These are phyloP conservation scores for Apteryx mantelli DNA, from an alignment of 2,113 vertebrate genomes.

Conservation along the genomic window DNA sequence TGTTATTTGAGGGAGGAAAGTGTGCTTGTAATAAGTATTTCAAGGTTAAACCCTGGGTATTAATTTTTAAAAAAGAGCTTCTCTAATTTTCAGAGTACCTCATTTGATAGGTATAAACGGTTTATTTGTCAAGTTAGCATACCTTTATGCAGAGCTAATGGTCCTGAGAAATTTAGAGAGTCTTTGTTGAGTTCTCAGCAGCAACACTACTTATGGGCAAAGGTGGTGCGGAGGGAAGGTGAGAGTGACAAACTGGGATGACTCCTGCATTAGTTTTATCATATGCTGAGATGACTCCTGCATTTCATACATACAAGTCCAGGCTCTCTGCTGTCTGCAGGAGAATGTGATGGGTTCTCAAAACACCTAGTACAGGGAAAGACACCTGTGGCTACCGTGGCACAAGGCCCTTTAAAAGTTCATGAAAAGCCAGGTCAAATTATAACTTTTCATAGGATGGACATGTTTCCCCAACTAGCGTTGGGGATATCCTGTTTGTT, in stretches of 20 bases:
- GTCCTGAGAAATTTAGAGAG: neutral
- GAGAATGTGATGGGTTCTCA: neutral
- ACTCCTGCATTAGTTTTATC: neutral
- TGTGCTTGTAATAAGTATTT: neutral
- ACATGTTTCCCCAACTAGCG: neutral
- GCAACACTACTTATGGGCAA: neutral
- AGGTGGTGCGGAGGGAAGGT: neutral
- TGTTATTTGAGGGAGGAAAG: neutral
- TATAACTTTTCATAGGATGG: neutral
- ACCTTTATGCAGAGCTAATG: neutral
- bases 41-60: neutral
- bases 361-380: neutral
- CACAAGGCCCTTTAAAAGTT: neutral
- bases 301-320: neutral
- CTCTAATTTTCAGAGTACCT: neutral
- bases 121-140: neutral
- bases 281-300: neutral
- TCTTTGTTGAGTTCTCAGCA: neutral
- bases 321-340: neutral
- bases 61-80: neutral
- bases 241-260: neutral
- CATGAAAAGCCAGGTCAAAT: neutral
- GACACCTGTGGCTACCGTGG: neutral
- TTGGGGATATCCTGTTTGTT: fast-evolving
- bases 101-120: neutral